These are phyloP conservation scores for Epizoanthus rinbou DNA, from an alignment of 92 coral and sea anemone genomes.

Conservation along the genomic window DNA sequence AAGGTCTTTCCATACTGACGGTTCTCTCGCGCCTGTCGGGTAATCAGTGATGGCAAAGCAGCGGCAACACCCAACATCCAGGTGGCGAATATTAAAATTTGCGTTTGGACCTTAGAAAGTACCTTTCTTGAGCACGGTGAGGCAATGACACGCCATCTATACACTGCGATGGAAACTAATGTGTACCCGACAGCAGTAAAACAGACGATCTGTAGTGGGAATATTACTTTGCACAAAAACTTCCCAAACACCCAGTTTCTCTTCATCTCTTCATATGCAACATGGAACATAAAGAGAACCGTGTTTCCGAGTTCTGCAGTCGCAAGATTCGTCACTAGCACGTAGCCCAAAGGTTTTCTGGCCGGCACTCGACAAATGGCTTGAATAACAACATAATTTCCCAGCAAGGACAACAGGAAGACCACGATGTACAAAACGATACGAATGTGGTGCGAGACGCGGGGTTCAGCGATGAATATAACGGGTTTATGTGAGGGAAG, in stretches of 20 bases:
- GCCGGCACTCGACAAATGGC: constrained; percentile 20
- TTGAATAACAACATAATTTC: constrained; percentile 26
- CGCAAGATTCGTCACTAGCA: constrained; percentile 36
- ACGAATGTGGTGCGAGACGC: constrained; percentile 16
- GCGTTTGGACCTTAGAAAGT: constrained; percentile 8
- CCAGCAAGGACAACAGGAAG: constrained; percentile 24
- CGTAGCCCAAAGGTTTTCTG: constrained; percentile 32
- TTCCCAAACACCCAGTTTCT: constrained; percentile 33
- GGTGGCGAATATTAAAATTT: constrained; percentile 4
- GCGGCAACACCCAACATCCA: constrained; percentile 30
- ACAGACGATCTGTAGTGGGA: constrained; percentile 20
- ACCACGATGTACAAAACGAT: neutral
- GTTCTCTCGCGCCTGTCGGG: neutral
- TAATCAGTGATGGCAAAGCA: constrained; percentile 11
- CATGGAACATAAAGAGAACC: neutral
- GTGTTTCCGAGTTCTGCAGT: constrained; percentile 40
- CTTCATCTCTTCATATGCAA: constrained; percentile 25
- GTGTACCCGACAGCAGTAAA: constrained; percentile 36
- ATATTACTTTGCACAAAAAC: constrained; percentile 20
- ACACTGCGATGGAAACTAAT: constrained; percentile 39
- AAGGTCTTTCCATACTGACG: neutral
- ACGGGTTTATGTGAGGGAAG: neutral
- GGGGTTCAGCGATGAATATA: neutral
- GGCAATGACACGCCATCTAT: constrained; percentile 35
- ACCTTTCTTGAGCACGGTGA: constrained; percentile 6